Percentiles rank a stretch among this genome's conserved stretches.
Conservation (phyloP, 2,888 invertebrate genomes). For the Patella pellucida region DNA sequence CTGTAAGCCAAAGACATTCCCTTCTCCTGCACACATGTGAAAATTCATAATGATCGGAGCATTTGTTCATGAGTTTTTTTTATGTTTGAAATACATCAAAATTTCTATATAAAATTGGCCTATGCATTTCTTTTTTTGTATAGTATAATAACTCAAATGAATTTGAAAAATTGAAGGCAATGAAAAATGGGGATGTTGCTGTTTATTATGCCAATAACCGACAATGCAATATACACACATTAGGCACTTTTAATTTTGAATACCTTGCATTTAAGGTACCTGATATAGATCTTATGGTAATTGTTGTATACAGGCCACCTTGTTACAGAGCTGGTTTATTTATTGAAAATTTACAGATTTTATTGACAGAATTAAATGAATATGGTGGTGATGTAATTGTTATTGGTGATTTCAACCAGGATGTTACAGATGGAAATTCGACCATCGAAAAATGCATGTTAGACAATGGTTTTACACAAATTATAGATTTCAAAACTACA, state of each 20-base stretch:
- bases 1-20: no score
- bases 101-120: no score
- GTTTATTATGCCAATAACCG: not conserved
- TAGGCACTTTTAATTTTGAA: not conserved
- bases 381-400: not conserved
- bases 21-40: no score
- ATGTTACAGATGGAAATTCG: no score
- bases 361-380: not conserved
- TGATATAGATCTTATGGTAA: not conserved
- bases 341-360: not conserved
- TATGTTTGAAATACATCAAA: no score
- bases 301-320: not conserved
- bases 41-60: no score
- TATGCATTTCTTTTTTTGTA: no score
- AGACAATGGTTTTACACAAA: no score
- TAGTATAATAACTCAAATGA: not conserved
- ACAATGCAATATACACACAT: not conserved
- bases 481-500: no score
- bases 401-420: no score
- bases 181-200: not conserved
- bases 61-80: no score
- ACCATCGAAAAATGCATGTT: no score
- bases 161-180: not conserved
- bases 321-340: not conserved
- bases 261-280: not conserved